Evolutionary conservation across 1,140 invertebrate species (phyloP).

Genomic region (Achatina immaculata): DNA sequence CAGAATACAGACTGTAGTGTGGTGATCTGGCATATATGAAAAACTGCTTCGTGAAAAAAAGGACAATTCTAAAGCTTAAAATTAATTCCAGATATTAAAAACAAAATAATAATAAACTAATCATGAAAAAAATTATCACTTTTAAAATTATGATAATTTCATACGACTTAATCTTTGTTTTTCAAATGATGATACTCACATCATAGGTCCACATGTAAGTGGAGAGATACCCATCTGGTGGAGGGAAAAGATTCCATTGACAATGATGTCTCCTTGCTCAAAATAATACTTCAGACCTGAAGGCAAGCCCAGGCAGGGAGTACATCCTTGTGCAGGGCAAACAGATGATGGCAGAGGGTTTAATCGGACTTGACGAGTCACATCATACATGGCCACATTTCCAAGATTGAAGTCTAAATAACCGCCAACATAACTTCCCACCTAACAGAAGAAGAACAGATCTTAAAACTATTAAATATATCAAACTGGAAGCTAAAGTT

Average conservation of each 20-base stretch:
- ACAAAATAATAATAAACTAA: too few species aligned
- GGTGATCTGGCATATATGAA: too few species aligned
- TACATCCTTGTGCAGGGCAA: conserved; percentile 51
- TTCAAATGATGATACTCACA: conserved; percentile 20
- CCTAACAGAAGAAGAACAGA: conserved; percentile 45
- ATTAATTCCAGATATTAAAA: too few species aligned
- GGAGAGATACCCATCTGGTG: conserved; percentile 49
- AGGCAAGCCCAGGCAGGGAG: conserved; percentile 50
- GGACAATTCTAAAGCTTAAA: too few species aligned
- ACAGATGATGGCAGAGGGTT: conserved; percentile 48
- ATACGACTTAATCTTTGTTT: not conserved
- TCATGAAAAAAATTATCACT: too few species aligned
- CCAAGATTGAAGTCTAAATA: conserved; percentile 48
- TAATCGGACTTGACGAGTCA: conserved; percentile 42
- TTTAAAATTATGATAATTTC: too few species aligned
- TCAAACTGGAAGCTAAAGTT: too few species aligned
- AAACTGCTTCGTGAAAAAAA: too few species aligned
- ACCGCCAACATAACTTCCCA: conserved; percentile 54
- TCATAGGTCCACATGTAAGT: conserved; percentile 53
- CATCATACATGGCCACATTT: conserved; percentile 57
- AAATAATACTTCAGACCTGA: conserved; percentile 53
- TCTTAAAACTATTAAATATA: too few species aligned
- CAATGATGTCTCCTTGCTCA: conserved; percentile 57
- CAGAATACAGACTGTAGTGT: too few species aligned
- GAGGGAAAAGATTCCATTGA: conserved; percentile 62